phyloP scores from a whole-genome alignment of 2,113 vertebrate genomes.

The Phaetusa simplex region DNA sequence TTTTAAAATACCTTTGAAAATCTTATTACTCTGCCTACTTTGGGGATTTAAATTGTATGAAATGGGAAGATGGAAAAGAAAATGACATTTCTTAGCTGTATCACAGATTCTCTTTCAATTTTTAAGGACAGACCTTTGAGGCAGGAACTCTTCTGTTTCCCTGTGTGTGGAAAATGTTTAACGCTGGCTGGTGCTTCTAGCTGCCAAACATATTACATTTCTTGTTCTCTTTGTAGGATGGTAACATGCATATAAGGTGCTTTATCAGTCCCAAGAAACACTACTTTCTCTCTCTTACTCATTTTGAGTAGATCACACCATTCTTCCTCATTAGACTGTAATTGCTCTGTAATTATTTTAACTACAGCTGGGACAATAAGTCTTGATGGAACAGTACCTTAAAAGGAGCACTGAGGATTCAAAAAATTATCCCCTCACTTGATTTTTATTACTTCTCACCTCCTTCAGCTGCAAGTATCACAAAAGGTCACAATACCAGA shows the following conservation, averaged over 20 bases:
- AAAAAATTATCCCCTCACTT: not conserved
- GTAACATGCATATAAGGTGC: not conserved
- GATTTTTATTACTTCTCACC: not conserved
- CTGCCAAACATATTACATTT: not conserved
- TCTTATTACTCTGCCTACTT: not conserved
- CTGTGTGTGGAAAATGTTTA: not conserved
- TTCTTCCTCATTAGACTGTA: constrained; percentile 36
- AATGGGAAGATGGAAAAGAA: not conserved
- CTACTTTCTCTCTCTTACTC: not conserved
- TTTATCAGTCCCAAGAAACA: not conserved
- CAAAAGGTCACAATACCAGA: not conserved
- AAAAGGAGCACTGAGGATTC: not conserved
- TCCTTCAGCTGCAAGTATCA: not conserved
- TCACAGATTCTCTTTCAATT: not conserved
- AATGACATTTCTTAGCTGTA: not conserved
- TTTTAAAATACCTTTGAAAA: not conserved
- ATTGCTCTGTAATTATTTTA: constrained; percentile 43
- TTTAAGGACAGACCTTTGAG: not conserved
- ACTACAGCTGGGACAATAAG: constrained; percentile 21
- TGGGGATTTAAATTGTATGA: not conserved
- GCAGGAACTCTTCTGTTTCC: not conserved
- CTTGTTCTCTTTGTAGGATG: not conserved
- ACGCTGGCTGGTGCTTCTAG: not conserved
- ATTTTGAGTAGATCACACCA: constrained; percentile 1
- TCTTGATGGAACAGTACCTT: constrained; percentile 18